Conservation (phyloP, 2,888 invertebrate species). For the Dorcus hopei region DNA sequence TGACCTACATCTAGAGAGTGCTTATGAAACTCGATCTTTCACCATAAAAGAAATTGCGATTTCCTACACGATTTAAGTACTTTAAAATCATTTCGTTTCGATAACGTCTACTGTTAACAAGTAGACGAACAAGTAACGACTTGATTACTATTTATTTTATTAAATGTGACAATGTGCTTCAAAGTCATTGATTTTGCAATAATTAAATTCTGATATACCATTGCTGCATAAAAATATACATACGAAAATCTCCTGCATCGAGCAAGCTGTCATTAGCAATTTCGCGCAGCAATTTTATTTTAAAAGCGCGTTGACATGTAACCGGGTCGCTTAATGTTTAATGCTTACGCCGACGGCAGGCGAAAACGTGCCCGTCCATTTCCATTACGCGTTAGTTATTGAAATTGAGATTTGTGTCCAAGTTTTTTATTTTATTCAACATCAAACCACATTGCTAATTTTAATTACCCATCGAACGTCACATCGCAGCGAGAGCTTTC, state of each 20-base stretch:
- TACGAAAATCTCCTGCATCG: too few species aligned
- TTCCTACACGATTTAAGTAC: neutral
- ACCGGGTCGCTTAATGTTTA: neutral
- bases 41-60: constrained; percentile 3
- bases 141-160: too few species aligned
- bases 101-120: too few species aligned
- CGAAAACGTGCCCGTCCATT: neutral
- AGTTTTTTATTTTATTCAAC: neutral
- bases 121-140: too few species aligned
- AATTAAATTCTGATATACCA: too few species aligned
- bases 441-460: too few species aligned
- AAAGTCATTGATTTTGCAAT: too few species aligned
- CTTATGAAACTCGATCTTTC: constrained; percentile 8
- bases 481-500: too few species aligned
- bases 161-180: too few species aligned
- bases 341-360: neutral
- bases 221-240: too few species aligned
- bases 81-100: neutral
- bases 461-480: too few species aligned
- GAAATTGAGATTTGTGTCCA: neutral
- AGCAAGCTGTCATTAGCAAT: neutral
- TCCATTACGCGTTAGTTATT: neutral
- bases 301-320: neutral
- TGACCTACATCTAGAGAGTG: constrained; percentile 9
- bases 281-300: neutral